phyloP scores from a whole-genome alignment of 2,888 invertebrate species.

The Trypoxylon attenuatum region DNA sequence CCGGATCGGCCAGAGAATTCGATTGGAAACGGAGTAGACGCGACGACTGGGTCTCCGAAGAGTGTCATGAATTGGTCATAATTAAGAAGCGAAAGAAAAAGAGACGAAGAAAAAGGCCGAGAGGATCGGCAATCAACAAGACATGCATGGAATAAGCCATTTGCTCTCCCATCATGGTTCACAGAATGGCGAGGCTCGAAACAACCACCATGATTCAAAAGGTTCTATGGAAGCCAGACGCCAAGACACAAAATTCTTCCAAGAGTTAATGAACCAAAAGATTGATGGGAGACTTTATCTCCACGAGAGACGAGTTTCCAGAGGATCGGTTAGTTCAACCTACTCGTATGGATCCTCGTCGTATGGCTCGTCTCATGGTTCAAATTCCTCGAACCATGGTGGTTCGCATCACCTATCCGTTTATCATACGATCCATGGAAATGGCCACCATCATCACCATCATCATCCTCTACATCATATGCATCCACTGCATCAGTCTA shows the following conservation, averaged over 20 bases:
- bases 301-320: constrained; percentile 58
- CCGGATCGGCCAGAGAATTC: too few relatives aligned
- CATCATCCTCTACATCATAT: constrained; percentile 65
- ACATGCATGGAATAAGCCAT: constrained; percentile 76
- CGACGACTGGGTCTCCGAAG: too few relatives aligned
- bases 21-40: too few relatives aligned
- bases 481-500: constrained; percentile 44
- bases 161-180: constrained; percentile 62
- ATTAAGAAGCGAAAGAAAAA: background rate
- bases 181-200: constrained; percentile 59
- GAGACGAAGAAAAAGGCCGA: background rate
- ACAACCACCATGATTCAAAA: constrained; percentile 41
- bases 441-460: constrained; percentile 52
- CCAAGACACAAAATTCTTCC: constrained; percentile 60
- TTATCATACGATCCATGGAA: constrained; percentile 72
- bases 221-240: constrained; percentile 37
- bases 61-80: too few relatives aligned
- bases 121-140: too few relatives aligned
- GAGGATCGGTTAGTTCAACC: constrained; percentile 69
- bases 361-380: constrained; percentile 63
- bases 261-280: constrained; percentile 58
- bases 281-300: constrained; percentile 50
- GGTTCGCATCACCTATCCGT: constrained; percentile 63
- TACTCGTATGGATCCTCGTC: constrained; percentile 67
- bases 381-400: constrained; percentile 71